These are phyloP conservation scores for Macquaria australasica DNA, from an alignment of 2,113 vertebrate species.

Conservation along the genomic window DNA sequence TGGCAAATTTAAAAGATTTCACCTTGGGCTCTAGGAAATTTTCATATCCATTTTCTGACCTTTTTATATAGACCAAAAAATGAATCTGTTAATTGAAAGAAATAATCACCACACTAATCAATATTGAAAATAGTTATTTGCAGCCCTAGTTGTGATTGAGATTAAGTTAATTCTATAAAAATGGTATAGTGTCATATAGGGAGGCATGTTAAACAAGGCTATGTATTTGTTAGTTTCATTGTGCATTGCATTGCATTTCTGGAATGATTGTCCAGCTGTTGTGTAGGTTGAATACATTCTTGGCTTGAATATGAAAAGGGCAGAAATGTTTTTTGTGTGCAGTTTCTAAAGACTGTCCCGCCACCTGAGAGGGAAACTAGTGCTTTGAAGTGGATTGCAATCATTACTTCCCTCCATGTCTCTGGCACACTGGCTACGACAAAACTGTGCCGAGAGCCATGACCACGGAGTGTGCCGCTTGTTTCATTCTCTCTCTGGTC, in stretches of 20 bases:
- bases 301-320: slow-evolving; percentile 27
- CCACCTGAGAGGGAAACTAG: slow-evolving; percentile 41
- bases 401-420: slow-evolving; percentile 54
- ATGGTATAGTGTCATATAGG: background rate
- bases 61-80: background rate
- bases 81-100: background rate
- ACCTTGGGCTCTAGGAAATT: background rate
- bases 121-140: background rate
- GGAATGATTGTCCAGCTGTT: slow-evolving; percentile 48
- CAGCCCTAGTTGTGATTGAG: background rate
- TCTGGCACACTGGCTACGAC: slow-evolving; percentile 25
- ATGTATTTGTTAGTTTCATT: slow-evolving; percentile 10
- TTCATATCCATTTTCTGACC: background rate
- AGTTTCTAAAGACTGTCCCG: background rate
- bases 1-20: background rate
- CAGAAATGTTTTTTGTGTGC: too few species aligned
- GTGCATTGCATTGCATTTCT: slow-evolving; percentile 50
- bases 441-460: slow-evolving; percentile 28
- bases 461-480: background rate
- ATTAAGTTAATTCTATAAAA: background rate
- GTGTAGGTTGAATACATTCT: background rate
- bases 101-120: background rate
- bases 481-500: slow-evolving; percentile 20
- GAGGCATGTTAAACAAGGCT: slow-evolving; percentile 10
- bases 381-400: slow-evolving; percentile 53